phyloP scores from a whole-genome alignment of 2,797 vertebrate genomes.

The Melanotaenia pygmaea region DNA sequence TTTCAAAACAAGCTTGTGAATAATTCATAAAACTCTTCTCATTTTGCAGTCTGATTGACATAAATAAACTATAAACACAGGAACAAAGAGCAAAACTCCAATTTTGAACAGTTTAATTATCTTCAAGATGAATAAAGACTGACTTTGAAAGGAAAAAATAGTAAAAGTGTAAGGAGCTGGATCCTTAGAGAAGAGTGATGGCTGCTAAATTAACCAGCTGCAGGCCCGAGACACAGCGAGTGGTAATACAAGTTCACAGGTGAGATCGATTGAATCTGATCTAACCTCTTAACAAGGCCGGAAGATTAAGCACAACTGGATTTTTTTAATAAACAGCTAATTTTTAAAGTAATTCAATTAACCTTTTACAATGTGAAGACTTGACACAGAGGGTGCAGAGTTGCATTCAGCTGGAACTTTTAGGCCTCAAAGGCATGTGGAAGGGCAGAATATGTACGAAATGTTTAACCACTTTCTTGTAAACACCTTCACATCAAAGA shows the following conservation, averaged over 20 bases:
- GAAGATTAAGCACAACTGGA: background rate
- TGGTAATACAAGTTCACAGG: constrained; percentile 1
- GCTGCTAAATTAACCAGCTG: background rate
- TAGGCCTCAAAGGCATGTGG: constrained; percentile 11
- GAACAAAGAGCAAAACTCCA: constrained; percentile 23
- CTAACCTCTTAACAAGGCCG: background rate
- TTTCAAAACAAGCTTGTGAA: constrained; percentile 45
- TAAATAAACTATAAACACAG: constrained; percentile 24
- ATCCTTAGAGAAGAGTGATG: constrained; percentile 13
- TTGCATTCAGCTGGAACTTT: constrained; percentile 8
- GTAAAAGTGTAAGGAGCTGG: background rate
- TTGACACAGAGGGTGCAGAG: background rate
- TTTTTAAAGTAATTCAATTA: background rate
- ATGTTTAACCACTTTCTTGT: background rate
- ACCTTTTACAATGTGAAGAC: constrained; percentile 7
- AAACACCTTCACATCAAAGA: constrained; percentile 4
- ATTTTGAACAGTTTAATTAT: constrained; percentile 47
- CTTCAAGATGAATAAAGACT: constrained; percentile 29
- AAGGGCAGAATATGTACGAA: background rate
- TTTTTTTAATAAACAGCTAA: constrained; percentile 1
- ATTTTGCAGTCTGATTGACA: constrained; percentile 29
- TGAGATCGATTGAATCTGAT: constrained; percentile 14
- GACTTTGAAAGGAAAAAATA: constrained; percentile 22
- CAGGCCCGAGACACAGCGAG: background rate
- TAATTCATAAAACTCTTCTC: constrained; percentile 50